Evolutionary conservation across 2,888 invertebrate species (phyloP).

Genomic region (Apoderus coryli): DNA sequence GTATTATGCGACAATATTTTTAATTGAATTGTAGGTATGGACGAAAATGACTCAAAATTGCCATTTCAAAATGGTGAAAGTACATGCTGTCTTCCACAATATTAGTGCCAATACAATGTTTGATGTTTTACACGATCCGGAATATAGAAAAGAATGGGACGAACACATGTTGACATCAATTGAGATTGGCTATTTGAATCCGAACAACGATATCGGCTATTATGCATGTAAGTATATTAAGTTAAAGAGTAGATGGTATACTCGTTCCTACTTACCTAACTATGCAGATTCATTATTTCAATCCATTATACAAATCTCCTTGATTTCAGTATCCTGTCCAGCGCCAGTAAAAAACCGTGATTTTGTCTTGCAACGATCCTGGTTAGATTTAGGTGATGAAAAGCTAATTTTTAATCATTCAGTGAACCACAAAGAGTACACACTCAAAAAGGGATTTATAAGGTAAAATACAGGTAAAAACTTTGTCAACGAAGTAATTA

Average conservation of each 20-base stretch:
- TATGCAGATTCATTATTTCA: too few species aligned
- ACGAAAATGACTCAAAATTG: slow-evolving; percentile 42
- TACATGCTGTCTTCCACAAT: slow-evolving; percentile 53
- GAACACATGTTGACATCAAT: slow-evolving; percentile 75
- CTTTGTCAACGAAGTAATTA: too few species aligned
- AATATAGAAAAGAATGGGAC: slow-evolving; percentile 81
- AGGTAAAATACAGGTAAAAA: slow-evolving; percentile 35
- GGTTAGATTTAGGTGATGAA: slow-evolving; percentile 76
- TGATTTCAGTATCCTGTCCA: slow-evolving; percentile 63
- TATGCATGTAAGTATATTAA: slow-evolving; percentile 76
- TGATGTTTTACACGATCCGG: slow-evolving; percentile 83
- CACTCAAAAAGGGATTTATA: slow-evolving; percentile 69
- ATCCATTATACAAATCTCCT: too few species aligned
- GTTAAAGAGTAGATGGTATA: too few species aligned
- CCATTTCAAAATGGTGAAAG: slow-evolving; percentile 50
- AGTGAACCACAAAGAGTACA: slow-evolving; percentile 73
- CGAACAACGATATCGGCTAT: slow-evolving; percentile 86
- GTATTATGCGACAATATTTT: too few species aligned
- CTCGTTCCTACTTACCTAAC: too few species aligned
- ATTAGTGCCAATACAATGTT: slow-evolving; percentile 62
- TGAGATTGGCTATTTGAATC: slow-evolving; percentile 81
- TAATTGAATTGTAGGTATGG: too few species aligned
- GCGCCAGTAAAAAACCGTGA: slow-evolving; percentile 80
- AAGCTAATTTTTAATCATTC: slow-evolving; percentile 85
- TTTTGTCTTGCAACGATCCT: slow-evolving; percentile 82